Conservation (phyloP, 2,113 vertebrate genomes). For the Numida meleagris region DNA sequence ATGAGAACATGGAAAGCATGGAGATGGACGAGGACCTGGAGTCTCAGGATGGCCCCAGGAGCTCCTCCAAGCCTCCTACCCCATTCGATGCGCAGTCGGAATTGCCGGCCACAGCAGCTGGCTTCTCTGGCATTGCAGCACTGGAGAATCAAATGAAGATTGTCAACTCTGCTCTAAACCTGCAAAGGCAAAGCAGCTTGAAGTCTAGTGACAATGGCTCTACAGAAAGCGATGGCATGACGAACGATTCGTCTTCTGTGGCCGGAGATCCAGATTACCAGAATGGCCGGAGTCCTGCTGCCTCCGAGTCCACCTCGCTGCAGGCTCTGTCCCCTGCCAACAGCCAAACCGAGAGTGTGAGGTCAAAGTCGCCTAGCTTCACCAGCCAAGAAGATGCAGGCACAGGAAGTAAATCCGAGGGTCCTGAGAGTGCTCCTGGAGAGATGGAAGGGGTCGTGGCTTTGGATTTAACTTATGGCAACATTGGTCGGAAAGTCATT, state of each 20-base stretch:
- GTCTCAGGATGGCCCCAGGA: slow-evolving; percentile 73
- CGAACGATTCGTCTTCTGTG: slow-evolving; percentile 82
- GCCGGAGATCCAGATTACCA: slow-evolving; percentile 84
- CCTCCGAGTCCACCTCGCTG: slow-evolving; percentile 80
- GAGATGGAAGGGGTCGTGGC: slow-evolving; percentile 87
- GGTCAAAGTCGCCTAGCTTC: slow-evolving; percentile 83
- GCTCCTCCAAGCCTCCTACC: slow-evolving; percentile 61
- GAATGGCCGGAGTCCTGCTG: slow-evolving; percentile 84
- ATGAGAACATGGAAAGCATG: slow-evolving; percentile 72
- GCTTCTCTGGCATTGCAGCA: slow-evolving; percentile 76
- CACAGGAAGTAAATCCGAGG: slow-evolving; percentile 70
- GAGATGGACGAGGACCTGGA: slow-evolving; percentile 80
- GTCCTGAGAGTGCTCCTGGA: slow-evolving; percentile 57
- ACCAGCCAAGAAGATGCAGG: slow-evolving; percentile 71
- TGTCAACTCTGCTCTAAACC: slow-evolving; percentile 76
- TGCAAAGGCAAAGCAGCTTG: slow-evolving; percentile 89
- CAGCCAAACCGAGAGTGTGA: slow-evolving; percentile 78
- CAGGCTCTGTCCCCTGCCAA: slow-evolving; percentile 86
- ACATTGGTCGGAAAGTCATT: slow-evolving; percentile 78
- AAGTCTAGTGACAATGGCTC: slow-evolving; percentile 81
- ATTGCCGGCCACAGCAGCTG: slow-evolving; percentile 16
- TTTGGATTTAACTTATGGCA: slow-evolving; percentile 89
- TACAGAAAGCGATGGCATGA: slow-evolving; percentile 83
- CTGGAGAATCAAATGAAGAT: slow-evolving; percentile 84
- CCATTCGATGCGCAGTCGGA: slow-evolving; percentile 65